Evolutionary conservation across 2,113 vertebrate genomes (phyloP), one percentile per base, ranked within the genome.

Genomic region (Penelope pileata): DNA sequence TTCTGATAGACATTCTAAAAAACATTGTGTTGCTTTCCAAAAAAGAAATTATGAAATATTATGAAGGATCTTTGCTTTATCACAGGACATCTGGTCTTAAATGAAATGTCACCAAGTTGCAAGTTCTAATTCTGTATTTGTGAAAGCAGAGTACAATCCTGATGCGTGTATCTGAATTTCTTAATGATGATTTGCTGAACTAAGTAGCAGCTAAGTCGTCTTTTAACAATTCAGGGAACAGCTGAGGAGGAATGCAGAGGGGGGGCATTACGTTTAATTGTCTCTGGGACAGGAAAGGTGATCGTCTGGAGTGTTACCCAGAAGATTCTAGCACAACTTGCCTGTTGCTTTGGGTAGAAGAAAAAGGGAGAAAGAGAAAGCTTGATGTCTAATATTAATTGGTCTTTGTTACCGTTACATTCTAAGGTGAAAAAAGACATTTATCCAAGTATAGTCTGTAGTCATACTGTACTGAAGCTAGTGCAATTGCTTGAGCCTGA

Each of bases 121-220:
- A 40, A 63, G 38, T 50, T 94, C 51, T 79, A 59, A 87, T 64
- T 40, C 64, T 95, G 66, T 15, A 82, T 94, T 95, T 64, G 70
- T 68, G 38, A 90, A 85, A 30, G 58, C 93, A 88, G 22, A 90
- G 48, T 62, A 60, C 10, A 80, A 64, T 80, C 45, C 63, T 62
- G 50, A 70, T 88, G 40, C 77, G 68, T 48, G 75, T 86, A 43
- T 76, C 45, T 73, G 9, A 21, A 53, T 77, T 88, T 90, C 30
- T 80, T 63, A 4, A 38, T 62, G 58, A 7, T 83, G 29, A 42
- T 80, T 86, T 94, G 24, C 68, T 86, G 63, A 86, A 53, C 67
- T 70, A 77, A 92, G 24, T 83, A 88, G 30, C 4, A 2, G 23
- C 40, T 30, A 47, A 73, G 13, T 32, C 11, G 18, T 32, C 83